These are phyloP conservation scores for Arvicola amphibius DNA, from an alignment of 2,797 vertebrate genomes.

Conservation along the genomic window DNA sequence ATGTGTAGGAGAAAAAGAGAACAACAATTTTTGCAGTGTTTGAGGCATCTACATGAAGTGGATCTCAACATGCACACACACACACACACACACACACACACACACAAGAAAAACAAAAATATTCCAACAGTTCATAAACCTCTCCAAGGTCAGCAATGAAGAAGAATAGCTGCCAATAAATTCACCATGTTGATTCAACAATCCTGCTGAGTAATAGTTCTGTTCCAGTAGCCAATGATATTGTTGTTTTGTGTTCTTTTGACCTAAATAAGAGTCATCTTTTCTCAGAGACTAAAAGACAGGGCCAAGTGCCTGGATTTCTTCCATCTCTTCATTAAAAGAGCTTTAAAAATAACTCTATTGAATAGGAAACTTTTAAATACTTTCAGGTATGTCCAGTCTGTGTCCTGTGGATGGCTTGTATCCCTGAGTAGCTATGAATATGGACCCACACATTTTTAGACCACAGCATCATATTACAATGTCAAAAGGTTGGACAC, in stretches of 20 bases:
- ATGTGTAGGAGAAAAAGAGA: not conserved
- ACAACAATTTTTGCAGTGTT: not conserved
- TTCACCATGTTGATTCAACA: not conserved
- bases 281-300: not conserved
- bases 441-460: not conserved
- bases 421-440: not conserved
- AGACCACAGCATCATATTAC: not conserved
- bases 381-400: not conserved
- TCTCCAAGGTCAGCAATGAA: not conserved
- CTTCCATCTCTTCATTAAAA: constrained; percentile 23
- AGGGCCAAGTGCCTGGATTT: not conserved
- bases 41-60: not conserved
- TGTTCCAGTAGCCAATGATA: constrained; percentile 17
- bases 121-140: not conserved
- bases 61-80: not conserved
- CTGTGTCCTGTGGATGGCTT: not conserved
- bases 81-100: not conserved
- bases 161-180: constrained; percentile 12
- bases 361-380: not conserved
- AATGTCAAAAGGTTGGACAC: not conserved
- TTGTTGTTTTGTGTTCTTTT: constrained; percentile 29
- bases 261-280: constrained; percentile 21
- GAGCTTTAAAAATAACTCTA: not conserved
- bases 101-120: not conserved
- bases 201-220: not conserved